Base-by-base conservation (phyloP, 2,888 invertebrate species). In the Chrysolina oricalcia region DNA sequence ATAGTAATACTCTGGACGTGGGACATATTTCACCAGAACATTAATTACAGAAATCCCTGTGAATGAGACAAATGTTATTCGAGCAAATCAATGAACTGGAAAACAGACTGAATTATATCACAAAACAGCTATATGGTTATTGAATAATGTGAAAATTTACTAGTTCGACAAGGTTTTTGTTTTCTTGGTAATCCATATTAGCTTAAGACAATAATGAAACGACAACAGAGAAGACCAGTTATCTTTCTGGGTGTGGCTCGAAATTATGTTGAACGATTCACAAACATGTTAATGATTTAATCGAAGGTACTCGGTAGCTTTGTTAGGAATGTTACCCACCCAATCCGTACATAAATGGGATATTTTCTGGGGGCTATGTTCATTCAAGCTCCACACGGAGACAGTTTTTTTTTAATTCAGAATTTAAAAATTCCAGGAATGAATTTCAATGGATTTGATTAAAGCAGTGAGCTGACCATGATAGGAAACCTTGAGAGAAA, bases 181-280 rank as follows among this genome's bases (percentile, higher is more conserved):
- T n/a, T n/a, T n/a, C n/a, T n/a, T n/a, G n/a, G n/a, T n/a, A 56
- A 59, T 59, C 59, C 59, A 59, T 23, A 59, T 59, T n/a, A 59
- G n/a, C 59, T 59, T n/a, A 59, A 59, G 59, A 27, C n/a, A 35
- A 35, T 17, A 10, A 1, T 27, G 23, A 27, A 27, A n/a, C n/a
- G 19, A 56, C 59, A 15, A 27, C 13, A 59, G 11, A 59, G 59
- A 27, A 59, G 27, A 59, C 59, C 23, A 59, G 27, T 59, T 59
- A 53, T 35, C n/a, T 59, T 9, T 10, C 10, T 59, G 59, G 59
- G 59, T 59, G 59, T 59, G 59, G 35, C n/a, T 13, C 15, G 11
- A 23, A 59, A 59, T 27, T 27, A 59, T 59, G 59, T 59, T 59
- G 35, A 59, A 59, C 59, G 59, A 59, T 59, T 59, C 59, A 35